These are phyloP conservation scores for Passer montanus DNA, from an alignment of 2,113 vertebrate species.

Conservation along the genomic window DNA sequence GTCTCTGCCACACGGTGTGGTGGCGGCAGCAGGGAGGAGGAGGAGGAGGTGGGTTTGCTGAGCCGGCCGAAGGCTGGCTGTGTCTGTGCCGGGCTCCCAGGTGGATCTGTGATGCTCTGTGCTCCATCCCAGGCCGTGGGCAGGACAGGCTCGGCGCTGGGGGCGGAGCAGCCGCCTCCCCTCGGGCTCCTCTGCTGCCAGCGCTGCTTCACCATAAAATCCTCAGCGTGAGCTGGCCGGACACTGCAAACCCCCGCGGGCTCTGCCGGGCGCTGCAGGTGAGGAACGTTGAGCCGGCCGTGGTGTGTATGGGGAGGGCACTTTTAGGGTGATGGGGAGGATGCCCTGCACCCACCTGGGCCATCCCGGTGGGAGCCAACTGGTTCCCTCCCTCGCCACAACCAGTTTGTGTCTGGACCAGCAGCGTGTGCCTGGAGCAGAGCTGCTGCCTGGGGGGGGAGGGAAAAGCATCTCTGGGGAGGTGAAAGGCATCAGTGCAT, in stretches of 20 bases:
- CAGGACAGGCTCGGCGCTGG: not conserved
- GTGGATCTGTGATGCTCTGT: not conserved
- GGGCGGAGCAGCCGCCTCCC: constrained; percentile 65
- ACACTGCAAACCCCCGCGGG: constrained; percentile 19
- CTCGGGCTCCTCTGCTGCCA: constrained; percentile 69
- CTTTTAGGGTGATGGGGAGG: not conserved
- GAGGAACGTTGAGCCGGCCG: accelerated
- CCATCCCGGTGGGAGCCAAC: not conserved
- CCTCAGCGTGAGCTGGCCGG: constrained; percentile 69
- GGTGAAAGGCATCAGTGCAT: not conserved
- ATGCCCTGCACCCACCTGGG: not conserved
- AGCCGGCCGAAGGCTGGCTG: not conserved
- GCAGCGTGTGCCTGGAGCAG: accelerated
- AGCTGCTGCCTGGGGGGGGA: not conserved
- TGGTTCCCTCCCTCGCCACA: not conserved
- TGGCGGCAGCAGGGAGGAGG: not conserved
- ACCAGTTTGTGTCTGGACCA: not conserved
- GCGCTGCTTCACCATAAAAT: constrained; percentile 71
- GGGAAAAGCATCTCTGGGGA: not conserved
- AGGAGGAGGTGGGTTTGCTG: not conserved
- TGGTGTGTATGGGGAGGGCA: accelerated
- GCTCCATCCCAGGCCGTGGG: constrained; percentile 26
- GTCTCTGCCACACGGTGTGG: accelerated
- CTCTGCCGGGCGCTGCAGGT: constrained; percentile 69
- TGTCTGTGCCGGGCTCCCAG: not conserved